Percentiles rank a stretch among this genome's conserved stretches.
These are phyloP conservation scores for Enteromius trimaculatus DNA, from an alignment of 2,797 vertebrate genomes.

Conservation along the genomic window DNA sequence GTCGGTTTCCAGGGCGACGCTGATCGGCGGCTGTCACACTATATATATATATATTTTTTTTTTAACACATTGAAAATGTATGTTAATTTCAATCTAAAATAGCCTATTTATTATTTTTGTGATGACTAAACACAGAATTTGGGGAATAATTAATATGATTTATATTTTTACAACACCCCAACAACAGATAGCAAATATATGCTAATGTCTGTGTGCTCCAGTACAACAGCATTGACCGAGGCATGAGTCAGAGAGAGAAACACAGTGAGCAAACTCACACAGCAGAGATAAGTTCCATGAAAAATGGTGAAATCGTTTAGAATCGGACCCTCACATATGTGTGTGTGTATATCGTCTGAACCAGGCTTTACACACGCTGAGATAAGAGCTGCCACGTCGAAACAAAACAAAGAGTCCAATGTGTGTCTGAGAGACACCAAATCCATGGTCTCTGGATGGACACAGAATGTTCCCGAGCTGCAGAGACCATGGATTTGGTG, in stretches of 20 bases:
- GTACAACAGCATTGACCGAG: not conserved
- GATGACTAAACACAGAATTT: not conserved
- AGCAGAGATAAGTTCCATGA: conserved; percentile 55
- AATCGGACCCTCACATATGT: conserved; percentile 67
- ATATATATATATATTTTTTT: too few relatives aligned
- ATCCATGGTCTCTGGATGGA: conserved; percentile 17
- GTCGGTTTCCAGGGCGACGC: too few relatives aligned
- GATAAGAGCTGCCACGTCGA: conserved; percentile 45
- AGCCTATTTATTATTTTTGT: not conserved
- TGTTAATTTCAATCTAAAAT: too few relatives aligned
- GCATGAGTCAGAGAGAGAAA: conserved; percentile 20
- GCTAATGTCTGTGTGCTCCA: not conserved
- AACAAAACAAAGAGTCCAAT: conserved; percentile 64
- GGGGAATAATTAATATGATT: not conserved
- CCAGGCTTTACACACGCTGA: conserved; percentile 54
- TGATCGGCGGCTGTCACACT: too few relatives aligned
- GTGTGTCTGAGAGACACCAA: conserved; percentile 55
- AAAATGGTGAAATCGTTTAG: conserved; percentile 65
- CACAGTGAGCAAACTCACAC: conserved; percentile 2
- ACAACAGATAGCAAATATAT: not conserved
- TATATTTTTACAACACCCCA: not conserved
- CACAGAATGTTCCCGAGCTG: not conserved
- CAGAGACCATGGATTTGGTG: not conserved
- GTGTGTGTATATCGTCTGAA: conserved; percentile 59
- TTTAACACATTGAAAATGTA: too few relatives aligned